Conservation (phyloP, 2,113 vertebrate species). For the Seriola dumerili region DNA sequence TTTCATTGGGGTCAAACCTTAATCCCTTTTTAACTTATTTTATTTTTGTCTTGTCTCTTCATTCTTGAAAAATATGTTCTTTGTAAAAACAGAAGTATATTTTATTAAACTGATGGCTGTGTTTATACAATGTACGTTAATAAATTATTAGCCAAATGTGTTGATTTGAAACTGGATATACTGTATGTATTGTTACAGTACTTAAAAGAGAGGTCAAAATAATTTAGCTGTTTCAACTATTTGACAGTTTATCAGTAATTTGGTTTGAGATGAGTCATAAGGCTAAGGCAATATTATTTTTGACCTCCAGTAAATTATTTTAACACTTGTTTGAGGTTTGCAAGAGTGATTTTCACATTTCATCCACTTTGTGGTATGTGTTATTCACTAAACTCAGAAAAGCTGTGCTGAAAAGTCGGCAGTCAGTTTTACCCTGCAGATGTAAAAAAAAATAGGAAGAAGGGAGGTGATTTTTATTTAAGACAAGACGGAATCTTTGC, state of each 20-base stretch:
- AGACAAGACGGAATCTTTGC: constrained; percentile 64
- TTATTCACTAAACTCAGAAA: constrained; percentile 64
- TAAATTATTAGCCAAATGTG: neutral
- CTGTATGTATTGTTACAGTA: too few relatives aligned
- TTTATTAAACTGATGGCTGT: neutral
- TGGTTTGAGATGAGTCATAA: constrained; percentile 16
- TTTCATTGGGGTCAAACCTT: neutral
- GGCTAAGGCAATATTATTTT: constrained; percentile 5
- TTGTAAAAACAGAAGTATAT: neutral
- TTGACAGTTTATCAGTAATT: constrained; percentile 16
- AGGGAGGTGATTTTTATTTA: constrained; percentile 44
- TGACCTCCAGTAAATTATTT: constrained; percentile 39
- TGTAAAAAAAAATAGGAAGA: constrained; percentile 67
- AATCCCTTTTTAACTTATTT: neutral
- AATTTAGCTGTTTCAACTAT: neutral
- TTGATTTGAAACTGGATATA: neutral
- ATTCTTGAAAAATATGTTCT: neutral
- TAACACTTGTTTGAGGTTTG: constrained; percentile 41
- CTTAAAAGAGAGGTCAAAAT: neutral
- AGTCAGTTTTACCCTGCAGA: constrained; percentile 57
- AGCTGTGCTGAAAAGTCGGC: constrained; percentile 57
- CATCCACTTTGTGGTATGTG: constrained; percentile 46
- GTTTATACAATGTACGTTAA: neutral
- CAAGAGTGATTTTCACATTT: constrained; percentile 56
- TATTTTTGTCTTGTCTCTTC: neutral